Conservation (phyloP, 2,797 vertebrate genomes). For the Rhinogobio ventralis region DNA sequence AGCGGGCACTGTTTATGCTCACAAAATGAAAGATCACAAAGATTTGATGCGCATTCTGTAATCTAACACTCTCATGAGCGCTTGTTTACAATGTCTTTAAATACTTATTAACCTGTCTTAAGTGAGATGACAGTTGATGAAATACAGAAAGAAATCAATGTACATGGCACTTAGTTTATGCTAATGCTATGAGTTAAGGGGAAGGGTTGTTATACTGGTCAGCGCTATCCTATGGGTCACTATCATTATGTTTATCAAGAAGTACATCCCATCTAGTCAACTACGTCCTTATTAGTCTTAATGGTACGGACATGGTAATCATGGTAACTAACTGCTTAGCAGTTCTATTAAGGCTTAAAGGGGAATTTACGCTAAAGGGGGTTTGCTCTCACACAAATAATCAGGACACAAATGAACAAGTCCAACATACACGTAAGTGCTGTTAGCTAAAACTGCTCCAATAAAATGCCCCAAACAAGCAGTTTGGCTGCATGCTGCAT, state of each 20-base stretch:
- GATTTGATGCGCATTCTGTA: conserved; percentile 35
- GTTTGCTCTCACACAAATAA: conserved; percentile 56
- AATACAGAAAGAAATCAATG: conserved; percentile 46
- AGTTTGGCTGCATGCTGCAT: conserved; percentile 50
- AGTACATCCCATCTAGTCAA: conserved; percentile 54
- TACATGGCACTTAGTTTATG: conserved; percentile 58
- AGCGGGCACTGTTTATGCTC: conserved; percentile 46
- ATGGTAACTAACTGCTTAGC: conserved; percentile 60
- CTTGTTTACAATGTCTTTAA: conserved; percentile 18
- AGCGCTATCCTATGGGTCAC: conserved; percentile 50
- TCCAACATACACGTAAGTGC: conserved; percentile 38
- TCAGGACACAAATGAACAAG: conserved; percentile 36
- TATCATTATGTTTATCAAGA: conserved; percentile 38
- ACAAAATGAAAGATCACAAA: conserved; percentile 44
- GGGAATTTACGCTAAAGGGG: conserved; percentile 62
- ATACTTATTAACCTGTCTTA: conserved; percentile 25
- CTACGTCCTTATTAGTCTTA: conserved; percentile 53
- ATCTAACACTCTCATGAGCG: conserved; percentile 28
- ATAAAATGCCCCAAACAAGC: conserved; percentile 37
- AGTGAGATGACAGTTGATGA: conserved; percentile 3
- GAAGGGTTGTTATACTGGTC: conserved; percentile 15
- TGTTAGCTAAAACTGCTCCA: conserved; percentile 33
- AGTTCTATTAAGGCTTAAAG: conserved; percentile 65
- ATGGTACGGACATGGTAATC: conserved; percentile 48
- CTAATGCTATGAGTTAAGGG: conserved; percentile 27